Evolutionary conservation across 2,113 vertebrate genomes (phyloP).

Genomic region (Pandion haliaetus): DNA sequence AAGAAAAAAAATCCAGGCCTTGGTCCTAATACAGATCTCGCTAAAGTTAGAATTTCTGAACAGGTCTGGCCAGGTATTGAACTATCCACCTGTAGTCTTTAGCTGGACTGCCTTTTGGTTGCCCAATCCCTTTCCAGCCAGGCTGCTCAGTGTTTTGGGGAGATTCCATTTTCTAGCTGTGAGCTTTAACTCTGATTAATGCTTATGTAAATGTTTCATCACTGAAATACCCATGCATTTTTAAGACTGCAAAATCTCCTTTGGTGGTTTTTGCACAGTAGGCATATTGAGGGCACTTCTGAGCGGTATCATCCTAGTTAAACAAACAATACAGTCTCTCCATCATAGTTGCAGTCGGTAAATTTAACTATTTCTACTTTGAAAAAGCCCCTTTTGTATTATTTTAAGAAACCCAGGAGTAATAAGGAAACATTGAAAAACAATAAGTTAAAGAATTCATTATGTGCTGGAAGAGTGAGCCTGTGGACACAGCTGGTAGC

Average conservation of each 20-base stretch:
- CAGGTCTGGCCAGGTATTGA: not conserved
- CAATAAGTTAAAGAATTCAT: conserved; percentile 67
- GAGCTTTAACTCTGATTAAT: not conserved
- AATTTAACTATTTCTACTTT: conserved; percentile 60
- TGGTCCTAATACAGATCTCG: not conserved
- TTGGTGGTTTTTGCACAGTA: conserved; percentile 26
- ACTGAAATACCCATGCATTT: not conserved
- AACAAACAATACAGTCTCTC: conserved; percentile 53
- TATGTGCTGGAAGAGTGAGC: conserved; percentile 44
- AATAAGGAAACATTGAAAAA: conserved; percentile 69
- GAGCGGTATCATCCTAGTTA: conserved; percentile 40
- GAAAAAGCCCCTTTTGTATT: conserved; percentile 51
- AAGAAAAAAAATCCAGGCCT: not conserved
- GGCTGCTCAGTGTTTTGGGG: not conserved
- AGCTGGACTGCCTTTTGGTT: not conserved
- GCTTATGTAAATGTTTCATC: not conserved
- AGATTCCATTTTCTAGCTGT: not conserved
- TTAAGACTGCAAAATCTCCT: not conserved
- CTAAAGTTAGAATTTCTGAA: not conserved
- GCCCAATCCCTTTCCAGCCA: not conserved
- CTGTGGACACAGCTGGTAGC: conserved; percentile 79
- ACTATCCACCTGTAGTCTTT: not conserved
- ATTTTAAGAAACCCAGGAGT: conserved; percentile 64
- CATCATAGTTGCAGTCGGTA: conserved; percentile 50
- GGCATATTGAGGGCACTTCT: conserved; percentile 19